phyloP scores from a whole-genome alignment of 2,113 vertebrate genomes.

The Regulus satrapa region DNA sequence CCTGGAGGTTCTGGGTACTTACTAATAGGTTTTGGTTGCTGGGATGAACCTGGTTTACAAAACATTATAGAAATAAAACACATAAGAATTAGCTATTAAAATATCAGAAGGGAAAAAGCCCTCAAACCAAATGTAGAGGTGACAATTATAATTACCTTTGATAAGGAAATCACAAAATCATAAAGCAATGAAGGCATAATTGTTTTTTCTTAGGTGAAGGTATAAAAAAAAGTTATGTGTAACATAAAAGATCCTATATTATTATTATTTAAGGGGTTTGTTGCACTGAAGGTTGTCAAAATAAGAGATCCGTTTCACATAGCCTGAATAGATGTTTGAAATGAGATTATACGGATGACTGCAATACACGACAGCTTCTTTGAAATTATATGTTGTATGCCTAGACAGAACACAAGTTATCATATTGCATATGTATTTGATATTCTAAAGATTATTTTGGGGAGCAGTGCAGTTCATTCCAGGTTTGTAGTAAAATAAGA shows the following conservation, averaged over 20 bases:
- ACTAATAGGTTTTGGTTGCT: neutral
- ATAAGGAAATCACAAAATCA: neutral
- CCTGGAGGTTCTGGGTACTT: neutral
- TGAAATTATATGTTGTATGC: neutral
- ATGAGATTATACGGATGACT: neutral
- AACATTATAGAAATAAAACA: neutral
- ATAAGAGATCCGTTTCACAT: neutral
- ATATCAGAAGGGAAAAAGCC: neutral
- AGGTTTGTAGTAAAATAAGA: neutral
- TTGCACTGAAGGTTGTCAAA: slow-evolving; percentile 18
- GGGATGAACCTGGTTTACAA: neutral
- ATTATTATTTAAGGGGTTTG: slow-evolving; percentile 6
- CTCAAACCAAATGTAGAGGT: neutral
- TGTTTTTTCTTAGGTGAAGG: neutral
- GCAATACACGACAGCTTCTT: neutral
- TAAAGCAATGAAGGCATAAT: neutral
- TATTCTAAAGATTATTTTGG: neutral
- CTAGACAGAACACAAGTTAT: neutral
- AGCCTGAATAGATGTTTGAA: neutral
- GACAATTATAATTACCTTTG: neutral
- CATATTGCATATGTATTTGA: neutral
- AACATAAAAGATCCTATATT: neutral
- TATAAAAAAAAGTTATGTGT: neutral
- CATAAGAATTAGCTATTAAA: neutral
- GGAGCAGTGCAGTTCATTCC: neutral